Evolutionary conservation across 2,888 invertebrate species (phyloP).

Genomic region (Apotomis turbidana): DNA sequence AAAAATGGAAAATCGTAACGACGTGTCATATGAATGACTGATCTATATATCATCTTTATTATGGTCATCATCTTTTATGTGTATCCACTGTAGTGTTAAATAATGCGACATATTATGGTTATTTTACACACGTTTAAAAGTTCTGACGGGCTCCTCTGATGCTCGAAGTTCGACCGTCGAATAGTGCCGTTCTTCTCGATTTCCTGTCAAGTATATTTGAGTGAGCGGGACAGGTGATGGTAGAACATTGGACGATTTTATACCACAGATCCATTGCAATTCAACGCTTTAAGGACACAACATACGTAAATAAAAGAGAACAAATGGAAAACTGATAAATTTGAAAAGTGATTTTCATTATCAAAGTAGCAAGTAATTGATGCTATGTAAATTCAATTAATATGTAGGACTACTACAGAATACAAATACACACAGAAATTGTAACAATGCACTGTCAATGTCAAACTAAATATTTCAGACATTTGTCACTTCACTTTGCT

Average conservation of each 20-base stretch:
- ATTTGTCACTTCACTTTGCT: conserved; percentile 9
- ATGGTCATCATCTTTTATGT: background rate
- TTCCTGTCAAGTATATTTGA: no score
- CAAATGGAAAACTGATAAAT: no score
- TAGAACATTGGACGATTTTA: no score
- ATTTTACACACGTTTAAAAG: no score
- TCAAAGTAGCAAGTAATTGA: background rate
- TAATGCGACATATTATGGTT: background rate
- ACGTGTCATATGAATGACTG: conserved; percentile 15
- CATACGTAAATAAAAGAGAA: no score
- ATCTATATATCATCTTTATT: conserved; percentile 14
- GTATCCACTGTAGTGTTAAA: background rate
- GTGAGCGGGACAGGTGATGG: no score
- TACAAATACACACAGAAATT: background rate
- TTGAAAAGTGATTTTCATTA: no score
- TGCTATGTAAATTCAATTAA: background rate
- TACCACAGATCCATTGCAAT: no score
- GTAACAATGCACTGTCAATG: conserved; percentile 22
- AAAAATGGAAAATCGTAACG: conserved; percentile 27
- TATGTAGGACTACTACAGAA: background rate
- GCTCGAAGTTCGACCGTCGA: background rate
- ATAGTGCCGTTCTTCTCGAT: background rate
- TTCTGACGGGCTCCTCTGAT: background rate
- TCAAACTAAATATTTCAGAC: conserved; percentile 12
- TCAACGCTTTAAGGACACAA: no score